These are phyloP conservation scores for Silurus aristotelis DNA, from an alignment of 2,797 vertebrate genomes.

Conservation along the genomic window DNA sequence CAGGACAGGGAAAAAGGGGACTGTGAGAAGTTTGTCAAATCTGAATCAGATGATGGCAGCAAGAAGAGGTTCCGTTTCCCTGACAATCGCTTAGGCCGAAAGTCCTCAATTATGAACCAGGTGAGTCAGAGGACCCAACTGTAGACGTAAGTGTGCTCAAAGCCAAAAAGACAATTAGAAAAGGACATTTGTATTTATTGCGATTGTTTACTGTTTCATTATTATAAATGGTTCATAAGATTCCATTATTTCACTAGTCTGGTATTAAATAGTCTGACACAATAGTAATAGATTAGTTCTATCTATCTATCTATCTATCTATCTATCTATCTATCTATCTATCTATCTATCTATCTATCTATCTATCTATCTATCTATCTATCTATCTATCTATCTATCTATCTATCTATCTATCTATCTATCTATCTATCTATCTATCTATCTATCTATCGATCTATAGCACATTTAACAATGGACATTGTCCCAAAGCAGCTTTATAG, in stretches of 20 bases:
- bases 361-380: too few species aligned
- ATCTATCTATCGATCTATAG: too few species aligned
- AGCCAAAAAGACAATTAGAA: not conserved
- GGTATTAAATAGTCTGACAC: not conserved
- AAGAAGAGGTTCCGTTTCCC: conserved; percentile 90
- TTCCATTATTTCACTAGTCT: not conserved
- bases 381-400: too few species aligned
- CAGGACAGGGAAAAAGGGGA: conserved; percentile 95
- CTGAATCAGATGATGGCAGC: conserved; percentile 94
- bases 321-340: too few species aligned
- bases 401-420: too few species aligned
- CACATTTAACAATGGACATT: too few species aligned
- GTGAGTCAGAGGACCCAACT: conserved; percentile 65
- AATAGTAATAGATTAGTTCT: not conserved
- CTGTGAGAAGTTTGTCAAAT: conserved; percentile 96
- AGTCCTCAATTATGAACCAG: conserved; percentile 99
- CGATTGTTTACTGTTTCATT: not conserved
- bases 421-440: too few species aligned
- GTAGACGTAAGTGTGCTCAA: not conserved
- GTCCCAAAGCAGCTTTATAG: too few species aligned
- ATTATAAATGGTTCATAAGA: not conserved
- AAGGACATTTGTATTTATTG: not conserved
- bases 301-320: too few species aligned
- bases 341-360: too few species aligned
- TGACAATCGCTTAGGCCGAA: conserved; percentile 92